phyloP scores from a whole-genome alignment of 2,888 invertebrate species.

The Napeogenes inachia region DNA sequence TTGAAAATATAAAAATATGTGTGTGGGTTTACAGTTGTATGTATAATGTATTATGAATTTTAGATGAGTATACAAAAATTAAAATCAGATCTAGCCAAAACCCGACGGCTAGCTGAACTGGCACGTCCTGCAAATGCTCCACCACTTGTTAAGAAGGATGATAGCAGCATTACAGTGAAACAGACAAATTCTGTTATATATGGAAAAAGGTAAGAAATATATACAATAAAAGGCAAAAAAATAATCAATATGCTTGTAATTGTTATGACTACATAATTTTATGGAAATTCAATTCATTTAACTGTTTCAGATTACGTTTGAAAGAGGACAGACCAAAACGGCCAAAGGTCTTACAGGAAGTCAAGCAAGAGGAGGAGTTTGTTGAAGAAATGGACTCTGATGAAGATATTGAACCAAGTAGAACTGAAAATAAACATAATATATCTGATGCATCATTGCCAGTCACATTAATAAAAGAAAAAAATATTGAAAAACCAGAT shows the following conservation, averaged over 20 bases:
- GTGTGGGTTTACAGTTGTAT: too few species aligned
- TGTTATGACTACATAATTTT: background rate
- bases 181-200: conserved; percentile 66
- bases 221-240: too few species aligned
- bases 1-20: background rate
- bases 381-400: conserved; percentile 75
- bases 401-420: conserved; percentile 45
- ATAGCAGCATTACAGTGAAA: conserved; percentile 41
- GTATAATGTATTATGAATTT: conserved; percentile 15
- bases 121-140: conserved; percentile 83
- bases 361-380: conserved; percentile 59
- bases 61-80: conserved; percentile 82
- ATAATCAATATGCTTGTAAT: too few species aligned
- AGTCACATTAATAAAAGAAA: conserved; percentile 19
- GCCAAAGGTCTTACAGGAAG: conserved; percentile 42
- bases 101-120: conserved; percentile 85
- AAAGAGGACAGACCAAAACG: conserved; percentile 65
- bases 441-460: background rate
- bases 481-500: conserved; percentile 12
- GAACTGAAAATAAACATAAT: conserved; percentile 12
- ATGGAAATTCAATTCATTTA: background rate
- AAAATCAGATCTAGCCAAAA: conserved; percentile 81
- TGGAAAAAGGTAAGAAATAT: conserved; percentile 63
- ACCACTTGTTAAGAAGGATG: conserved; percentile 49
- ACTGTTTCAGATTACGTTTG: conserved; percentile 57